phyloP scores from a whole-genome alignment of 2,888 invertebrate genomes.

The Cantharis nigra region DNA sequence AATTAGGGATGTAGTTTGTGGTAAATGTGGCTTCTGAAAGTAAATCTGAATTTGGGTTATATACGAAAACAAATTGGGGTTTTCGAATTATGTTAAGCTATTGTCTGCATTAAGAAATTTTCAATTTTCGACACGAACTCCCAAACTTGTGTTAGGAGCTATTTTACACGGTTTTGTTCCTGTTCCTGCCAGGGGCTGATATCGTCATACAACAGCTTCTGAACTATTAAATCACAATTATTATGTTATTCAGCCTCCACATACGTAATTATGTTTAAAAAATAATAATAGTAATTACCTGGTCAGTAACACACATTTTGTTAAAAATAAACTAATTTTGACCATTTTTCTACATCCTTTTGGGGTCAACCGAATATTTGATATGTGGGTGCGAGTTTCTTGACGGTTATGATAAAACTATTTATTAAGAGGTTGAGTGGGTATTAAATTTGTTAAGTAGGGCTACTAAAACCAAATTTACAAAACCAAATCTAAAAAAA shows the following conservation, averaged over 20 bases:
- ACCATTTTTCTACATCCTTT: not conserved
- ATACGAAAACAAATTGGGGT: conserved; percentile 9
- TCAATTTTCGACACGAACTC: not conserved
- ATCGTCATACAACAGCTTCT: too few species aligned
- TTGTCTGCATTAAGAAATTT: not conserved
- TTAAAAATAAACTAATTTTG: not conserved
- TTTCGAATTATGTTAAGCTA: not conserved
- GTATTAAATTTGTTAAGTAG: not conserved
- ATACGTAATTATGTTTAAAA: not conserved
- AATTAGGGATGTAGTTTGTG: conserved; percentile 19
- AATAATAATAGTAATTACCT: not conserved
- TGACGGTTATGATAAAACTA: not conserved
- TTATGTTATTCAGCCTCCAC: not conserved
- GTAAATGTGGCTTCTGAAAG: conserved; percentile 17
- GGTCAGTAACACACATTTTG: not conserved
- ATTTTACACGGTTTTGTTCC: not conserved
- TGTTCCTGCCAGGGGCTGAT: not conserved
- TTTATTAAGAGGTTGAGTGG: not conserved
- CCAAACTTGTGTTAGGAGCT: not conserved
- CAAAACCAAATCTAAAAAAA: not conserved
- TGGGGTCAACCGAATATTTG: not conserved
- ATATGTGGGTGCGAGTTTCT: not conserved
- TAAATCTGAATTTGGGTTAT: conserved; percentile 21
- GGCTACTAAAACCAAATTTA: not conserved
- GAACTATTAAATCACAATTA: not conserved